phyloP scores from a whole-genome alignment of 2,113 vertebrate species.

The Nannobrachium achirus region DNA sequence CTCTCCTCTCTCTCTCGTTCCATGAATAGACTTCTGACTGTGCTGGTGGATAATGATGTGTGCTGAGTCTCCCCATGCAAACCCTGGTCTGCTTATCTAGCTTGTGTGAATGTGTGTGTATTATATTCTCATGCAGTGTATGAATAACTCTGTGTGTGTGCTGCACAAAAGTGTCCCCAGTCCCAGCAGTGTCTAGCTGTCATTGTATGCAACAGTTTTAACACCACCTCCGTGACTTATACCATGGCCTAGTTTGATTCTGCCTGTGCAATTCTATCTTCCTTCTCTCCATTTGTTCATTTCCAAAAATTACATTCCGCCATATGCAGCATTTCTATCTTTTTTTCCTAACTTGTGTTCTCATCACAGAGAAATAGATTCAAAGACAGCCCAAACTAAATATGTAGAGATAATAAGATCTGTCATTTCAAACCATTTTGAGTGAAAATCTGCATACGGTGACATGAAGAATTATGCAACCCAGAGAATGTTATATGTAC shows the following conservation, averaged over 20 bases:
- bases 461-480: not conserved
- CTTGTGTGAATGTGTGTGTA: not conserved
- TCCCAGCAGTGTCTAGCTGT: conserved; percentile 3
- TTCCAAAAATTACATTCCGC: conserved; percentile 43
- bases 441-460: not conserved
- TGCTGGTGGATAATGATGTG: conserved; percentile 29
- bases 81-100: not conserved
- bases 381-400: conserved; percentile 18
- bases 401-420: conserved; percentile 19
- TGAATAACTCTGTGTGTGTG: not conserved
- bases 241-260: conserved; percentile 46
- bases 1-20: not conserved
- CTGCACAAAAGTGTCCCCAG: too few species aligned
- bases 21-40: conserved; percentile 3
- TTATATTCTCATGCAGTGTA: too few species aligned
- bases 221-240: conserved; percentile 37
- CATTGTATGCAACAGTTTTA: conserved; percentile 3
- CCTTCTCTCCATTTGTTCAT: conserved; percentile 39
- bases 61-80: not conserved
- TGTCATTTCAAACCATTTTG: conserved; percentile 14
- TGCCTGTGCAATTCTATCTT: not conserved
- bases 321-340: conserved; percentile 1
- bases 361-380: not conserved
- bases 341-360: not conserved
- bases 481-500: too few species aligned